Conservation (phyloP, 2,113 vertebrate species). For the zebrafish (Danio rerio) region DNA sequence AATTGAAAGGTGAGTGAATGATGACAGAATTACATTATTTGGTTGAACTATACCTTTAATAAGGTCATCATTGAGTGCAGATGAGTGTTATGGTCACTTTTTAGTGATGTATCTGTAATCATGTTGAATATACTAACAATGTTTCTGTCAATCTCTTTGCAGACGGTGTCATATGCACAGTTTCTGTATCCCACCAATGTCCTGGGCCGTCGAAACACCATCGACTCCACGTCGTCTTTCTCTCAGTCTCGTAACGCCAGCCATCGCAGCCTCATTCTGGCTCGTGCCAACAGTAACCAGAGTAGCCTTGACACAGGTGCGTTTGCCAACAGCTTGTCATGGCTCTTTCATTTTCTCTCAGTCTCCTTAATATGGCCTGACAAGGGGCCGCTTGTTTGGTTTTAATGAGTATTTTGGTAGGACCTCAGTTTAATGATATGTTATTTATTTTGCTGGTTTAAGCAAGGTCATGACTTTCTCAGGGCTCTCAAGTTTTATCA, state of each 20-base stretch:
- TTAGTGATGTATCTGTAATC: too few relatives aligned
- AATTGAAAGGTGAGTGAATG: too few relatives aligned
- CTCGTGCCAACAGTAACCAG: constrained; percentile 93
- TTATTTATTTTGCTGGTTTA: neutral
- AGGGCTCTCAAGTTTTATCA: too few relatives aligned
- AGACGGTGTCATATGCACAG: constrained; percentile 98
- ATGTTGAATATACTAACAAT: neutral
- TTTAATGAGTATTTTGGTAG: constrained; percentile 21
- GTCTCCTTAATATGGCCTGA: neutral
- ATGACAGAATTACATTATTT: too few relatives aligned
- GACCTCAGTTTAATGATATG: neutral
- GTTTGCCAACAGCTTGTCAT: constrained; percentile 7
- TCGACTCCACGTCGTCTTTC: constrained; percentile 96
- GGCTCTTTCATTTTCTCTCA: constrained; percentile 16
- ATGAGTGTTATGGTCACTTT: too few relatives aligned
- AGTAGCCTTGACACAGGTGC: constrained; percentile 95
- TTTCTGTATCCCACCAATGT: constrained; percentile 95
- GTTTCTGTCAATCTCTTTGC: constrained; percentile 54
- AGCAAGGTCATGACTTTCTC: neutral
- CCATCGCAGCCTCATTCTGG: constrained; percentile 93
- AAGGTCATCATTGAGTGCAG: too few relatives aligned
- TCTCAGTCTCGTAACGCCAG: constrained; percentile 92
- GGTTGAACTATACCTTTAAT: too few relatives aligned
- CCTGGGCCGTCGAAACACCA: constrained; percentile 90
- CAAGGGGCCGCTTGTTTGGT: constrained; percentile 6